Percentiles rank a stretch among this genome's conserved stretches.
Conservation (phyloP, 2,113 vertebrate species). For the Trochalopteron elliotii region DNA sequence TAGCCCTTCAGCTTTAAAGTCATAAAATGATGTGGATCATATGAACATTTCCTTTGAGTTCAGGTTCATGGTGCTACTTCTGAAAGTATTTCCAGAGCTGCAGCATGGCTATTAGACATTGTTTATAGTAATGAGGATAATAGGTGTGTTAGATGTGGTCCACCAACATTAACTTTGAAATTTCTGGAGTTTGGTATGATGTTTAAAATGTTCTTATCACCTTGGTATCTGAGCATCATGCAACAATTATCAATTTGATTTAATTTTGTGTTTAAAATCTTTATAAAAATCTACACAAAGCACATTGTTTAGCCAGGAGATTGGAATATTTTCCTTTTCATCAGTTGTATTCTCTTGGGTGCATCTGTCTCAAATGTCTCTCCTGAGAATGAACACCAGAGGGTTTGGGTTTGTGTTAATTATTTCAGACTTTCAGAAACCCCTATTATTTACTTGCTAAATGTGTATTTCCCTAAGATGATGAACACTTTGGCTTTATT, state of each 20-base stretch:
- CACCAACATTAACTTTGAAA: neutral
- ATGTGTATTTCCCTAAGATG: conserved; percentile 46
- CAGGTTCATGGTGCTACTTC: neutral
- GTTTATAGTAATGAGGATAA: neutral
- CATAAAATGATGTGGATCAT: neutral
- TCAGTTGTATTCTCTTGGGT: conserved; percentile 52
- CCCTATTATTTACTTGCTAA: conserved; percentile 60
- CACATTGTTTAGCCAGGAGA: conserved; percentile 54
- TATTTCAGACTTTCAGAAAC: conserved; percentile 39
- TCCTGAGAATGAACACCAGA: conserved; percentile 60
- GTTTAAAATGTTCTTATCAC: neutral
- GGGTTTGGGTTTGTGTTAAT: conserved; percentile 62
- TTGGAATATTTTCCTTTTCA: conserved; percentile 41
- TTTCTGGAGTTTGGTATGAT: neutral
- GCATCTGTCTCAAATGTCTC: conserved; percentile 34
- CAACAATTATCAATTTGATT: neutral
- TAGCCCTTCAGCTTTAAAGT: neutral
- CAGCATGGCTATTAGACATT: neutral
- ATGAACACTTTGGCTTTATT: neutral
- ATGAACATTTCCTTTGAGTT: neutral
- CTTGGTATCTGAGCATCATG: neutral
- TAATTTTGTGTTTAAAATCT: neutral
- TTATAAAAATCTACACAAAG: conserved; percentile 33
- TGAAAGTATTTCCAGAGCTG: neutral
- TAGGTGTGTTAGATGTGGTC: neutral